Evolutionary conservation across 2,888 invertebrate species (phyloP), one percentile per base, ranked within the genome.

Genomic region (Sphaerophoria rueppellii): DNA sequence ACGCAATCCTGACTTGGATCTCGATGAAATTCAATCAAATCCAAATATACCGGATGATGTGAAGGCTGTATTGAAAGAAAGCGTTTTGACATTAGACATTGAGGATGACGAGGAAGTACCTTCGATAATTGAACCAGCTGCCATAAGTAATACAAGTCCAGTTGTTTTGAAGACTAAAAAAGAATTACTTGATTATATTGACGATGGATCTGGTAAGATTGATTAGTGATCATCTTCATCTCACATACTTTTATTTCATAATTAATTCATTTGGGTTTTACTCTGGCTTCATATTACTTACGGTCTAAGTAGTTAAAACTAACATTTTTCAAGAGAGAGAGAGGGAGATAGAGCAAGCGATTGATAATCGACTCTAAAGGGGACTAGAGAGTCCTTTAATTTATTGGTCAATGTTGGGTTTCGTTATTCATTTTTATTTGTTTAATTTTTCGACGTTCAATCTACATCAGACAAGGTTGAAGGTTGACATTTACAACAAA

Each of bases 11-110:
- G 92, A 92, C 86, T 88, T 92, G 76, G 91, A 92, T 86, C 88
- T 92, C 87, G 91, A 92, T 85, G 92, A 91, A 88, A 92, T 92
- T 79, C 90, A 91, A 86, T 90, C 90, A 78, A 92, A 92, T 89
- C 92, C 92, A 52, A 90, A 91, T 88, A 90, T 92, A 78, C 91
- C 91, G 24, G 91, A 91, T 55, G 92, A 92, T 82, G 91, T 92
- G 12, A 92, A 92, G 87, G 91, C 91, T 60, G 91, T 91, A 74
- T 88, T 92, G 0, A 91, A 91, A 75, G 92, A 91, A 78, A 91
- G 91, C 69, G 91, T 91, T 4, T 87, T 91, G 35, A 91, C 91
- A 9, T 87, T 92, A 0, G 90, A 89, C 11, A 88, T 88, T 4
- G 90, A 89, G 4, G 91, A 91, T 4, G 89, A 89, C n/a, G 91